Conservation (phyloP, 2,888 invertebrate genomes). For the Campoplex nolae region DNA sequence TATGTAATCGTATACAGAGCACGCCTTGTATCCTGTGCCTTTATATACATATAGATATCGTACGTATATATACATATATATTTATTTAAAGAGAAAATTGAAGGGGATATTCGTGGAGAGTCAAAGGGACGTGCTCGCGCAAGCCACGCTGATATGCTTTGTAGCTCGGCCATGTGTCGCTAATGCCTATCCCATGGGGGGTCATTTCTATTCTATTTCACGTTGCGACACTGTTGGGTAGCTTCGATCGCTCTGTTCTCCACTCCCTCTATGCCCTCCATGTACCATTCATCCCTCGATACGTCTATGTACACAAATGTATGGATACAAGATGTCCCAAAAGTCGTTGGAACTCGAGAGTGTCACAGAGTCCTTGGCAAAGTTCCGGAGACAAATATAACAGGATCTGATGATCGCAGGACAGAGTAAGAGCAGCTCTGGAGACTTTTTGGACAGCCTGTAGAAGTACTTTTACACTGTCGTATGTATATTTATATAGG, state of each 20-base stretch:
- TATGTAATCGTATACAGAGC: slow-evolving; percentile 82
- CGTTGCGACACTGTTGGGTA: slow-evolving; percentile 64
- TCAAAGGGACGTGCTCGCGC: slow-evolving; percentile 51
- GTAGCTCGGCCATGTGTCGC: slow-evolving; percentile 84
- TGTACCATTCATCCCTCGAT: slow-evolving; percentile 38
- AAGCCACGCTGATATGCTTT: slow-evolving; percentile 76
- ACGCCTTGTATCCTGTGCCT: slow-evolving; percentile 77
- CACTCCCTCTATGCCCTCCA: slow-evolving; percentile 43
- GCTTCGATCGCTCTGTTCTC: slow-evolving; percentile 59
- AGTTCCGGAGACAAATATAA: background rate
- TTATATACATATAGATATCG: slow-evolving; percentile 14
- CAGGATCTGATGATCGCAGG: background rate
- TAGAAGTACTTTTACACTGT: background rate
- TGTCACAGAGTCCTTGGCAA: background rate
- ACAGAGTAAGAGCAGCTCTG: background rate
- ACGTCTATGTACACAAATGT: slow-evolving; percentile 1
- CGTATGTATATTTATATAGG: background rate
- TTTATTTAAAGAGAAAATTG: slow-evolving; percentile 34
- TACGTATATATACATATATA: background rate
- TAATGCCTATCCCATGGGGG: slow-evolving; percentile 83
- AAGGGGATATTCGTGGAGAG: slow-evolving; percentile 58
- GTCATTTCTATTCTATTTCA: slow-evolving; percentile 84
- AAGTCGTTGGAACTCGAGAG: background rate
- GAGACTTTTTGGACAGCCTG: background rate
- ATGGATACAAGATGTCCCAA: background rate